Evolutionary conservation across 2,888 invertebrate species (phyloP).

Genomic region (Himalopsyche anomala): DNA sequence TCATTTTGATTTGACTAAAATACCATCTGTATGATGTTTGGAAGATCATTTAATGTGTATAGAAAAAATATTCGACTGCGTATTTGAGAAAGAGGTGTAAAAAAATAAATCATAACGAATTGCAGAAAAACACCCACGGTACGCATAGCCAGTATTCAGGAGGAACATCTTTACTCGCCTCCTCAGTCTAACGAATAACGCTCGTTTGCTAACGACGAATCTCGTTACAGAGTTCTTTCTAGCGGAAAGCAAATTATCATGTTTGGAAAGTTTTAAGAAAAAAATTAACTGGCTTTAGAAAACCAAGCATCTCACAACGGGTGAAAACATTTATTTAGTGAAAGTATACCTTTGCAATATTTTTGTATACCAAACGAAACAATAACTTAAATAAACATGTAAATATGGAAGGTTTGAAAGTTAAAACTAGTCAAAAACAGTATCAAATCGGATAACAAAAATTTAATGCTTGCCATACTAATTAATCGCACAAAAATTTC

Average conservation of each 20-base stretch:
- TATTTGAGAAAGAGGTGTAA: not conserved
- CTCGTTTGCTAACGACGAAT: slow-evolving; percentile 41
- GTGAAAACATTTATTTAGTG: too few species aligned
- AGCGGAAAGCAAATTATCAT: slow-evolving; percentile 47
- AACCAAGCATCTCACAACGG: not conserved
- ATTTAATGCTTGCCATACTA: too few species aligned
- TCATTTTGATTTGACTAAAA: too few species aligned
- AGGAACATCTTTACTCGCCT: slow-evolving; percentile 36
- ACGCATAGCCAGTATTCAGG: not conserved
- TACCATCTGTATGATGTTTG: too few species aligned
- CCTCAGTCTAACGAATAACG: slow-evolving; percentile 44
- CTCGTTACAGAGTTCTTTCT: slow-evolving; percentile 46
- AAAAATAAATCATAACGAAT: slow-evolving; percentile 17
- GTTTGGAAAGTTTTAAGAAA: slow-evolving; percentile 14
- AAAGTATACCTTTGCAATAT: too few species aligned
- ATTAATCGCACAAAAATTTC: too few species aligned
- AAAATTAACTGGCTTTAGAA: not conserved
- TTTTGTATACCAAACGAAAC: too few species aligned
- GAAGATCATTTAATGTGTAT: not conserved
- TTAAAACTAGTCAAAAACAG: too few species aligned
- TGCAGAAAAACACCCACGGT: not conserved
- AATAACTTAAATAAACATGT: too few species aligned
- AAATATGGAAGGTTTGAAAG: too few species aligned
- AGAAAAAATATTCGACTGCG: not conserved
- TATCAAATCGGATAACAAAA: too few species aligned